Evolutionary conservation across 1,140 invertebrate genomes (phyloP).

Genomic region (Pachypeltis micranthus): DNA sequence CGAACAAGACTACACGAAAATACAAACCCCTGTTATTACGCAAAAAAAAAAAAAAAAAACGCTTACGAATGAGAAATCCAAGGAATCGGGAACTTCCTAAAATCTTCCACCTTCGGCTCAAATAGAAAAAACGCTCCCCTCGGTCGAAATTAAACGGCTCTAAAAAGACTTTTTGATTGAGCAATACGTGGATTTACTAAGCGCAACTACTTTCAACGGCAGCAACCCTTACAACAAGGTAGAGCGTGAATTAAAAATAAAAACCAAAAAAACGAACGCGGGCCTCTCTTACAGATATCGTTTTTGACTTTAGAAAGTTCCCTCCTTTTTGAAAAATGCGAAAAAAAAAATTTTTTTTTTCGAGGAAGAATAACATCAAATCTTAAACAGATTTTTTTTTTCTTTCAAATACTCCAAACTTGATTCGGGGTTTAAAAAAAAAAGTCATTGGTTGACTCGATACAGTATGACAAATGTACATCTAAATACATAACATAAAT

Average conservation of each 20-base stretch:
- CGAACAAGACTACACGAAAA: not conserved
- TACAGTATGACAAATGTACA: constrained; percentile 5
- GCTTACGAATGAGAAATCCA: not conserved
- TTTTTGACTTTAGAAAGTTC: constrained; percentile 8
- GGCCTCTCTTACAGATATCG: not conserved
- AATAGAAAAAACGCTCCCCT: not conserved
- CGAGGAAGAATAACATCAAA: not conserved
- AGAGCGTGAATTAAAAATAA: too few species aligned
- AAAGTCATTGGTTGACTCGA: constrained; percentile 1
- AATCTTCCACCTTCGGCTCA: not conserved
- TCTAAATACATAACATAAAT: not conserved
- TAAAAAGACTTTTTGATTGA: not conserved
- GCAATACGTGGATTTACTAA: constrained; percentile 13
- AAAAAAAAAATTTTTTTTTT: not conserved
- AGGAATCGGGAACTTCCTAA: constrained; percentile 13
- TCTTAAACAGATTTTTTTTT: not conserved
- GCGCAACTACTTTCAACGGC: not conserved
- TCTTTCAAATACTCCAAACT: not conserved
- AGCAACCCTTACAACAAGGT: too few species aligned
- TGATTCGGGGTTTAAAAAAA: not conserved
- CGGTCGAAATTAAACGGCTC: not conserved
- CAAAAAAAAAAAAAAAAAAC: not conserved
- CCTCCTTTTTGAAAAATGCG: not conserved
- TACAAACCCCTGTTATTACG: not conserved
- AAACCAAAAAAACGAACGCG: too few species aligned